Percentiles rank a stretch among this genome's conserved stretches.
Evolutionary conservation across 2,888 invertebrate species (phyloP).

Genomic region (Eueremaeus valkanovi): DNA sequence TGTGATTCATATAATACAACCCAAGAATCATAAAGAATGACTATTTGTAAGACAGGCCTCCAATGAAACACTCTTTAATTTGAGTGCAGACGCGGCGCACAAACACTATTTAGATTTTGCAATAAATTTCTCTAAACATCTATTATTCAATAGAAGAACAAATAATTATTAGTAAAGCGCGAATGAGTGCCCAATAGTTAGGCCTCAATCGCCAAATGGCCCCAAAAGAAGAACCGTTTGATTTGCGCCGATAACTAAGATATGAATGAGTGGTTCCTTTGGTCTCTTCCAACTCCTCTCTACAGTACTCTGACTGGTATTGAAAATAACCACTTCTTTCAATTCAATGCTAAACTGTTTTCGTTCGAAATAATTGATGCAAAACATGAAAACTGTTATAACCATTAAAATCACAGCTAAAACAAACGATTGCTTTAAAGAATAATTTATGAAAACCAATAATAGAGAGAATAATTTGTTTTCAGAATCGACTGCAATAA

Average conservation of each 20-base stretch:
- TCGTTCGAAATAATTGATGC: neutral
- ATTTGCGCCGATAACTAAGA: neutral
- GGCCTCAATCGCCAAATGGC: neutral
- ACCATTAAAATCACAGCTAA: neutral
- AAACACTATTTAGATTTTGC: neutral
- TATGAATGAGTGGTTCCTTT: neutral
- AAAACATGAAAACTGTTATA: neutral
- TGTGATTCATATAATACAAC: neutral
- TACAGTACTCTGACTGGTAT: too few species aligned
- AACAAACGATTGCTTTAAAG: too few species aligned
- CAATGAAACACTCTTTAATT: neutral
- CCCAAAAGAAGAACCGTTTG: neutral
- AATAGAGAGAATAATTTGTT: neutral
- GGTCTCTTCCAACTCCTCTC: too few species aligned
- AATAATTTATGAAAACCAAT: neutral
- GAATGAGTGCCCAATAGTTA: too few species aligned
- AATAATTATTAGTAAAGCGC: neutral
- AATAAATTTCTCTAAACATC: too few species aligned
- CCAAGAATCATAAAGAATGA: neutral
- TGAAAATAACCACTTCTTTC: too few species aligned
- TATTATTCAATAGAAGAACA: neutral
- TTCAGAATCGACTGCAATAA: neutral
- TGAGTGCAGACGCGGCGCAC: neutral
- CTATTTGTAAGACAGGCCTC: neutral
- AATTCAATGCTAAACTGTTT: too few species aligned